phyloP scores from a whole-genome alignment of 2,888 invertebrate species.

The Lasioglossum pauxillum region DNA sequence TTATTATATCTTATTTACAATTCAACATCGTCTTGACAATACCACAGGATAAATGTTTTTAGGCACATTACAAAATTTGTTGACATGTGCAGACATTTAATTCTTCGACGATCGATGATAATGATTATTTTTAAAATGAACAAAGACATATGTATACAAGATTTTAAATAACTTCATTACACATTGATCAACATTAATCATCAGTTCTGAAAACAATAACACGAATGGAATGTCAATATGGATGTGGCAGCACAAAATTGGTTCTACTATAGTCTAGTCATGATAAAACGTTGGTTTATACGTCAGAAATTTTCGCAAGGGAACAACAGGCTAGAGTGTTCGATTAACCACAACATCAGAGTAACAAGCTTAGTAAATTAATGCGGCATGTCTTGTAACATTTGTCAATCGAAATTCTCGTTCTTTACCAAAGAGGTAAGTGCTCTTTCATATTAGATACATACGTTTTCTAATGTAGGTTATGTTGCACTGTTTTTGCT shows the following conservation, averaged over 20 bases:
- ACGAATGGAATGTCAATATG: neutral
- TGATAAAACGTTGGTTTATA: slow-evolving; percentile 3
- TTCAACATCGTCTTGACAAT: slow-evolving; percentile 84
- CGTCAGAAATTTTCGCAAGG: slow-evolving; percentile 17
- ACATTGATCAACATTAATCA: neutral
- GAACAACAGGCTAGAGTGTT: slow-evolving; percentile 14
- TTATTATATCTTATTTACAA: slow-evolving; percentile 85
- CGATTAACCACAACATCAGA: slow-evolving; percentile 23
- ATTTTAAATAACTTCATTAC: neutral
- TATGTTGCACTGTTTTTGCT: slow-evolving; percentile 1
- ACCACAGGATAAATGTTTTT: slow-evolving; percentile 84
- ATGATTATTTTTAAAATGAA: neutral
- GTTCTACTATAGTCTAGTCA: slow-evolving; percentile 26
- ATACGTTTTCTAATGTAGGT: slow-evolving; percentile 31
- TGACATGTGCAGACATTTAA: slow-evolving; percentile 65
- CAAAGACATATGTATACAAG: neutral
- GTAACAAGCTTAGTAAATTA: neutral
- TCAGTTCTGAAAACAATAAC: neutral
- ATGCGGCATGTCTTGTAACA: slow-evolving; percentile 89
- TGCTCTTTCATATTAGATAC: slow-evolving; percentile 4
- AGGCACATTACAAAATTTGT: slow-evolving; percentile 82
- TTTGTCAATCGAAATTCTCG: slow-evolving; percentile 89
- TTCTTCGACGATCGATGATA: neutral
- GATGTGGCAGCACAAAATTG: neutral
- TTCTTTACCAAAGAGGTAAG: slow-evolving; percentile 90